These are phyloP conservation scores for Oxyura jamaicensis DNA, from an alignment of 2,113 vertebrate species.

Conservation along the genomic window DNA sequence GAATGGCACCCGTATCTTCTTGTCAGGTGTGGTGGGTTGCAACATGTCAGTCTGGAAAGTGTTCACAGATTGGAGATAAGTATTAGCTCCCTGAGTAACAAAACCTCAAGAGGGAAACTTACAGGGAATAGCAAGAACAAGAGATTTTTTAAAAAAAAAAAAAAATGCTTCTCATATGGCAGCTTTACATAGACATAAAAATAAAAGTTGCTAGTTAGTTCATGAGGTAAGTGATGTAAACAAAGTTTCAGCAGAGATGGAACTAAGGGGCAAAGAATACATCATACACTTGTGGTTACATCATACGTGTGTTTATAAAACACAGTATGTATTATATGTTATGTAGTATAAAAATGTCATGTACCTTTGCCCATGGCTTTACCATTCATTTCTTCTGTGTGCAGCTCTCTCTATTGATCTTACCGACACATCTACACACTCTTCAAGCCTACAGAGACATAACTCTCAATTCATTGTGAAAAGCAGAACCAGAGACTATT, in stretches of 20 bases:
- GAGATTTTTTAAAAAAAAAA: background rate
- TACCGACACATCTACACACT: rapidly evolving
- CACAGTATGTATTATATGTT: background rate
- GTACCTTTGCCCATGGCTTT: background rate
- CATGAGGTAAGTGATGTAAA: background rate
- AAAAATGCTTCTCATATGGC: background rate
- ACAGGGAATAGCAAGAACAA: background rate
- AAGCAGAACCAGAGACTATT: background rate
- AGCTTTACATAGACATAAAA: background rate
- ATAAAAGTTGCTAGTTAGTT: background rate
- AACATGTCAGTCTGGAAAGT: background rate
- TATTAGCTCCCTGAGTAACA: background rate
- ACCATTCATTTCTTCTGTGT: background rate
- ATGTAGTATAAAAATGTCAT: background rate
- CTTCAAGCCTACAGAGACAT: background rate
- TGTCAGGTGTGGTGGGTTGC: background rate
- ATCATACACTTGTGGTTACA: background rate
- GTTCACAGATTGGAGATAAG: background rate
- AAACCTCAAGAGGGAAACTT: background rate
- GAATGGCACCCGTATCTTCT: background rate
- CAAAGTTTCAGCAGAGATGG: background rate
- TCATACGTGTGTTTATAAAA: background rate
- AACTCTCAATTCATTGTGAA: background rate
- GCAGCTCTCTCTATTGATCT: background rate
- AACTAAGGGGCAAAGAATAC: background rate